Evolutionary conservation across 2,113 vertebrate species (phyloP).

Genomic region (Maccullochella peelii): DNA sequence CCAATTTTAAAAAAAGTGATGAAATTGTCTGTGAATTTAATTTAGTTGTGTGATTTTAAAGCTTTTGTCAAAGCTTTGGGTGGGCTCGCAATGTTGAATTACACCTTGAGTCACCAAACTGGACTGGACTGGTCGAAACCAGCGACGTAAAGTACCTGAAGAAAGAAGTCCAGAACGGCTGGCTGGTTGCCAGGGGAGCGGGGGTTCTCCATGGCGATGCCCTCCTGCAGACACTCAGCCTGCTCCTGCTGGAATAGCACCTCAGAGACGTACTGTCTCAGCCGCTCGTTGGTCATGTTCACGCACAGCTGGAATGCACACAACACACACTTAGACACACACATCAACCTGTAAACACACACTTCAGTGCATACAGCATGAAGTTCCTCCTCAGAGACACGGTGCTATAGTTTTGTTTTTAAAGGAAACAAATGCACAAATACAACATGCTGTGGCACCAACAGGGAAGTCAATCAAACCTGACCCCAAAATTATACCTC

Average conservation of each 20-base stretch:
- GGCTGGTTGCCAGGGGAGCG: conserved; percentile 88
- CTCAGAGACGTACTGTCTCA: conserved; percentile 91
- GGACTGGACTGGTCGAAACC: conserved; percentile 21
- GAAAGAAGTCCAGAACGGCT: conserved; percentile 93
- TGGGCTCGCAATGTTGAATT: not conserved
- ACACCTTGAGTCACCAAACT: conserved; percentile 19
- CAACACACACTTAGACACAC: conserved; percentile 34
- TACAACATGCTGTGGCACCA: conserved; percentile 26
- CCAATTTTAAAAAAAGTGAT: not conserved
- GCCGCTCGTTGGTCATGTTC: conserved; percentile 97
- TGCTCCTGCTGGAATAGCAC: conserved; percentile 95
- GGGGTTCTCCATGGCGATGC: conserved; percentile 91
- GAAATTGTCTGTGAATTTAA: not conserved
- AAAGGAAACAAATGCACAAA: conserved; percentile 38
- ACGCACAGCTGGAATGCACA: conserved; percentile 90
- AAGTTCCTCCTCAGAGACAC: conserved; percentile 36
- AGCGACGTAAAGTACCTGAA: conserved; percentile 86
- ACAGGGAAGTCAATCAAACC: conserved; percentile 25
- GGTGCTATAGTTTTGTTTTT: conserved; percentile 39
- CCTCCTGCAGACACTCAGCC: conserved; percentile 93
- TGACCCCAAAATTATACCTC: not conserved
- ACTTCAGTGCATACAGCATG: conserved; percentile 13
- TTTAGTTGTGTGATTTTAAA: not conserved
- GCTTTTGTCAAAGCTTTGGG: not conserved
- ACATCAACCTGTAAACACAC: conserved; percentile 47